Percentiles rank a stretch among this genome's conserved stretches.
Evolutionary conservation across 2,888 invertebrate species (phyloP).

Genomic region (Xestia sexstrigata): DNA sequence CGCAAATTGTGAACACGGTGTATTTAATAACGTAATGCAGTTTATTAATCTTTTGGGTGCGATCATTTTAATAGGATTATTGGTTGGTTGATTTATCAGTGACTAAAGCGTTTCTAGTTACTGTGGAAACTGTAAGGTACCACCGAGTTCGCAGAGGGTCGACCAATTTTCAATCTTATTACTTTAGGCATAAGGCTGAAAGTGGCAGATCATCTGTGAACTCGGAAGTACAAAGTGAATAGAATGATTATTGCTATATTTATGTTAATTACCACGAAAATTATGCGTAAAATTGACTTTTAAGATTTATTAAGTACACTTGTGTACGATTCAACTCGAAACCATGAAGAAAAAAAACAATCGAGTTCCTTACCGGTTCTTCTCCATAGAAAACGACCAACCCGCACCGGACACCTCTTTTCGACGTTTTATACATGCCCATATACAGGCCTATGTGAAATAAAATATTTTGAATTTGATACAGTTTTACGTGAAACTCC

Average conservation of each 20-base stretch:
- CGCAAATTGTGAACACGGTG: constrained; percentile 35
- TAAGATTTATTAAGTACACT: too few species aligned
- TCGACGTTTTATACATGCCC: too few species aligned
- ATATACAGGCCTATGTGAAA: too few species aligned
- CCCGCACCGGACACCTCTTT: too few species aligned
- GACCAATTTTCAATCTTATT: not conserved
- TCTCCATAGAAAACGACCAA: too few species aligned
- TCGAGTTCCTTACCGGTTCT: too few species aligned
- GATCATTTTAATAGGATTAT: constrained; percentile 41
- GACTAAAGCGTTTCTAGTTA: not conserved
- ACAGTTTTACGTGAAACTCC: too few species aligned
- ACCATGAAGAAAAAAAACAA: too few species aligned
- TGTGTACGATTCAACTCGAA: not conserved
- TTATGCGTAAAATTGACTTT: not conserved
- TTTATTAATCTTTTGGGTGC: constrained; percentile 54
- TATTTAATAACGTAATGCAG: constrained; percentile 45
- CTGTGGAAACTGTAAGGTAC: not conserved
- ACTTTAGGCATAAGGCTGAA: not conserved
- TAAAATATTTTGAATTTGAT: too few species aligned
- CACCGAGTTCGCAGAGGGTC: not conserved
- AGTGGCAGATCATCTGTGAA: too few species aligned
- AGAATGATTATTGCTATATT: not conserved
- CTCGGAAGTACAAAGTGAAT: not conserved
- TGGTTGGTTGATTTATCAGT: constrained; percentile 39
- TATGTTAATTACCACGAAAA: not conserved